Conservation (phyloP, 2,888 invertebrate species). For the Timema cristinae region DNA sequence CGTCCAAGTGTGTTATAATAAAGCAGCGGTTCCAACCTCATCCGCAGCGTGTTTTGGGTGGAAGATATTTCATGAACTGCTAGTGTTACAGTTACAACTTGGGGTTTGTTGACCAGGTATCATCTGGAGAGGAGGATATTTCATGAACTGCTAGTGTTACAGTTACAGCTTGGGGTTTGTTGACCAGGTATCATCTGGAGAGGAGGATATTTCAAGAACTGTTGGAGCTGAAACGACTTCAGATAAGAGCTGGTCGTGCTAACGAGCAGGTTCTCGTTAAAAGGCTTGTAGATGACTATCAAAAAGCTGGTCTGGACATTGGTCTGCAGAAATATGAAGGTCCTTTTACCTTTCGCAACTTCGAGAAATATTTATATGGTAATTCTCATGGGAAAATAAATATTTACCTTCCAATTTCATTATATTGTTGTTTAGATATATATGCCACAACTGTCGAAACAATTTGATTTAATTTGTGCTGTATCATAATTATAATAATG, state of each 20-base stretch:
- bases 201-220: constrained; percentile 90
- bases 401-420: too few species aligned
- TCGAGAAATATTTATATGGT: constrained; percentile 84
- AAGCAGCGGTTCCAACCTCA: too few species aligned
- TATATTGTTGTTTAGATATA: too few species aligned
- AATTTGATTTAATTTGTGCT: too few species aligned
- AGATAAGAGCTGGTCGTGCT: constrained; percentile 83
- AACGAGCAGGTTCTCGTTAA: constrained; percentile 86
- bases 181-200: constrained; percentile 75
- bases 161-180: too few species aligned
- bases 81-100: too few species aligned
- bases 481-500: too few species aligned
- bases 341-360: constrained; percentile 51
- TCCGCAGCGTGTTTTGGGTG: too few species aligned
- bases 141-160: too few species aligned
- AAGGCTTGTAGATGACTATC: constrained; percentile 78
- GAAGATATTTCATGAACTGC: too few species aligned
- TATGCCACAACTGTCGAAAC: too few species aligned
- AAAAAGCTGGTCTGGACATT: constrained; percentile 66
- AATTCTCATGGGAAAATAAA: constrained; percentile 25
- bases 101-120: constrained; percentile 52
- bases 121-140: constrained; percentile 88
- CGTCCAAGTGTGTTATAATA: too few species aligned
- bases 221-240: constrained; percentile 84
- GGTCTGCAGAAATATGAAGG: constrained; percentile 54